Conservation (phyloP, 2,797 vertebrate genomes). For the Gymnoscopelus braueri region DNA sequence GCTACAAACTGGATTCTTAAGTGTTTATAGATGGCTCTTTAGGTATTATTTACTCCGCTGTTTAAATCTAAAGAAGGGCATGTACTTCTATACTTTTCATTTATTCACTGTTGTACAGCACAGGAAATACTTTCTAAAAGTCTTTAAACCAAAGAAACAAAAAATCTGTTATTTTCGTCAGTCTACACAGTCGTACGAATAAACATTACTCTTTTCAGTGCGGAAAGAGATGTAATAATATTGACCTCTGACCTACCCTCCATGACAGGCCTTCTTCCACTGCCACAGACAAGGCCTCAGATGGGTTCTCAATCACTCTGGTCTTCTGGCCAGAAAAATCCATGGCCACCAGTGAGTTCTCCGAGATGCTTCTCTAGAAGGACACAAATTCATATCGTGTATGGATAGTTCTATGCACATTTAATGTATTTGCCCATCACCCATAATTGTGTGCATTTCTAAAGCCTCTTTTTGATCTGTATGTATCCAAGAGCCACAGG, state of each 20-base stretch:
- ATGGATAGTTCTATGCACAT: too few relatives aligned
- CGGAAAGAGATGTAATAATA: neutral
- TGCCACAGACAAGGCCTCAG: slow-evolving; percentile 93
- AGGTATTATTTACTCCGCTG: neutral
- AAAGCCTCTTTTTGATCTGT: neutral
- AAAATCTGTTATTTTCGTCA: too few relatives aligned
- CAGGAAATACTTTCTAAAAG: neutral
- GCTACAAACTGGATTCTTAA: too few relatives aligned
- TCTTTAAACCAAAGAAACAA: too few relatives aligned
- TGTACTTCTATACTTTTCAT: too few relatives aligned
- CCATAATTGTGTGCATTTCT: neutral
- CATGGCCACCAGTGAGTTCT: slow-evolving; percentile 98
- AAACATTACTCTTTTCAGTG: neutral
- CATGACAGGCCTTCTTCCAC: slow-evolving; percentile 96
- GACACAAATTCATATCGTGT: slow-evolving; percentile 8
- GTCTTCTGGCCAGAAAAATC: slow-evolving; percentile 97
- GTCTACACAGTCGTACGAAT: too few relatives aligned
- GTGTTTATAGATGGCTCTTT: too few relatives aligned
- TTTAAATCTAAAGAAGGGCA: too few relatives aligned
- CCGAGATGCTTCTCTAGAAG: slow-evolving; percentile 95
- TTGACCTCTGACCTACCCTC: slow-evolving; percentile 83
- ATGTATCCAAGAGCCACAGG: neutral
- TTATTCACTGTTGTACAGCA: neutral
- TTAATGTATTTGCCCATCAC: neutral
- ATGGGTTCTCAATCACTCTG: slow-evolving; percentile 96